These are phyloP conservation scores for Halichoeres trimaculatus DNA, from an alignment of 2,113 vertebrate genomes.

Conservation along the genomic window DNA sequence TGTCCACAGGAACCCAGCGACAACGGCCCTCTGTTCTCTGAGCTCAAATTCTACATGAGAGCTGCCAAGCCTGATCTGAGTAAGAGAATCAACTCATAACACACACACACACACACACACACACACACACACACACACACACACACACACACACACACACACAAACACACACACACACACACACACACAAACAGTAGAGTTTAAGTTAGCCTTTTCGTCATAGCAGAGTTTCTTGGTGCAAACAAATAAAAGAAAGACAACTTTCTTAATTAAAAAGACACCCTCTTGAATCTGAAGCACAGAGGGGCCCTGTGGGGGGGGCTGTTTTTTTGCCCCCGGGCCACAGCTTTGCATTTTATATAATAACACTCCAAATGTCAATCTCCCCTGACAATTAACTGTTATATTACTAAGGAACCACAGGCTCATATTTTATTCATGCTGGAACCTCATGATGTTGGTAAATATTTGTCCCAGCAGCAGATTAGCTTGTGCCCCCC, in stretches of 20 bases:
- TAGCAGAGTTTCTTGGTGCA: slow-evolving; percentile 44
- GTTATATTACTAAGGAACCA: slow-evolving; percentile 83
- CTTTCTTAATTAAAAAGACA: slow-evolving; percentile 83
- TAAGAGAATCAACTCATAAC: slow-evolving; percentile 76
- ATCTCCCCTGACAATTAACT: slow-evolving; percentile 84
- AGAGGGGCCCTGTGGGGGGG: slow-evolving; percentile 46
- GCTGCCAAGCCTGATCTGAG: slow-evolving; percentile 95
- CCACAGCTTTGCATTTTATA: slow-evolving; percentile 82
- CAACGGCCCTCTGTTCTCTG: slow-evolving; percentile 96
- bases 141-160: not conserved
- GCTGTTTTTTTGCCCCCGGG: slow-evolving; percentile 72
- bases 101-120: no score
- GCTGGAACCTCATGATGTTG: slow-evolving; percentile 78
- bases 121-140: no score
- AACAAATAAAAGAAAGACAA: slow-evolving; percentile 73
- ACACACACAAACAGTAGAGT: slow-evolving; percentile 12
- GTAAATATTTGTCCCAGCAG: slow-evolving; percentile 86
- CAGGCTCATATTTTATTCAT: slow-evolving; percentile 85
- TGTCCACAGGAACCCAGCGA: slow-evolving; percentile 91
- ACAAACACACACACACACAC: not conserved
- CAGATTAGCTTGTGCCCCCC: slow-evolving; percentile 76
- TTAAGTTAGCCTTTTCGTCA: slow-evolving; percentile 53
- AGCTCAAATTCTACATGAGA: slow-evolving; percentile 97
- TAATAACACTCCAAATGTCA: slow-evolving; percentile 86
- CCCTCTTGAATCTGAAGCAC: slow-evolving; percentile 49